Evolutionary conservation across 92 coral and sea anemone species (phyloP).

Genomic region (Pocillopora meandrina): DNA sequence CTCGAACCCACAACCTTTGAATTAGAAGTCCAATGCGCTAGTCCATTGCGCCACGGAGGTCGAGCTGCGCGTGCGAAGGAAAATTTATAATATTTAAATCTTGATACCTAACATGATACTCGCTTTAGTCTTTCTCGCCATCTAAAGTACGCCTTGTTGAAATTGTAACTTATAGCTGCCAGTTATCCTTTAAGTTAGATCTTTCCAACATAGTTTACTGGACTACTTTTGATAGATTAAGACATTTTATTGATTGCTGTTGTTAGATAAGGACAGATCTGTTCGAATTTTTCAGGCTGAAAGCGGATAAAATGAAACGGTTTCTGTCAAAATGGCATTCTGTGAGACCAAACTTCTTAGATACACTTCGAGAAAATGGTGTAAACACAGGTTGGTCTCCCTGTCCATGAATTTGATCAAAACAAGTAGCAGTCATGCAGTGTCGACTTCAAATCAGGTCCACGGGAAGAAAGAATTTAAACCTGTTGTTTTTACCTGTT

Average conservation of each 20-base stretch:
- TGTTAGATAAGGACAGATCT: not conserved
- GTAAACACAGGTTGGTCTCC: constrained; percentile 16
- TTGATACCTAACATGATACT: not conserved
- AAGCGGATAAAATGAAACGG: constrained; percentile 8
- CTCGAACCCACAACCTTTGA: constrained; percentile 99
- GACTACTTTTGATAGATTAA: not conserved
- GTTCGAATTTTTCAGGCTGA: not conserved
- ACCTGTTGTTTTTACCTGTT: too few species aligned
- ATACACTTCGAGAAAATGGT: constrained; percentile 23
- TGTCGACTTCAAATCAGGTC: too few species aligned
- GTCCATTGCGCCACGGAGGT: not conserved
- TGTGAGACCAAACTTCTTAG: not conserved
- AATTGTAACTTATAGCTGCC: not conserved
- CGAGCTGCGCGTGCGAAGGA: not conserved
- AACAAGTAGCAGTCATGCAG: not conserved
- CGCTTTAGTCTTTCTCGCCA: not conserved
- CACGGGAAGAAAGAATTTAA: too few species aligned
- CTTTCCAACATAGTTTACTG: not conserved
- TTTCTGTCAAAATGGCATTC: not conserved
- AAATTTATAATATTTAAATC: not conserved
- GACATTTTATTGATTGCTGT: not conserved
- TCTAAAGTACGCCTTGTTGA: not conserved
- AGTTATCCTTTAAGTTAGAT: not conserved
- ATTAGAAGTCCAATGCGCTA: constrained; percentile 87
- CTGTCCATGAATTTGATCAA: not conserved